phyloP scores from a whole-genome alignment of 30 jellyfish, hydroid and myxozoan species.

The Aurelia coerulea region DNA sequence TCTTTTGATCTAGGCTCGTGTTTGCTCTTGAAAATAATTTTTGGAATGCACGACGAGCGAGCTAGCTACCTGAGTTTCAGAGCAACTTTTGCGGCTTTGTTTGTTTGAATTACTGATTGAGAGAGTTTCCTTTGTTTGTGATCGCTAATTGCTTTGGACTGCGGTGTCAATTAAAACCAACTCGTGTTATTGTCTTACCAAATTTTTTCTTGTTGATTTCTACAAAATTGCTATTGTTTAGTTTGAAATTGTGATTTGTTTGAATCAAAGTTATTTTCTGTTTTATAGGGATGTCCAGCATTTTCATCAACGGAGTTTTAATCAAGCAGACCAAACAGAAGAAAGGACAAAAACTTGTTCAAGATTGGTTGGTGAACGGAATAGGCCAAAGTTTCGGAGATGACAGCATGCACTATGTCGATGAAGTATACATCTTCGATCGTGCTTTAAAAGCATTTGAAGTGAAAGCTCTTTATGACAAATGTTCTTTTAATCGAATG shows the following conservation, averaged over 20 bases:
- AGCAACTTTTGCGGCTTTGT: no score
- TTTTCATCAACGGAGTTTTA: constrained; percentile 88
- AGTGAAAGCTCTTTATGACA: constrained; percentile 63
- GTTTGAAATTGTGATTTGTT: neutral
- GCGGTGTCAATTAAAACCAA: no score
- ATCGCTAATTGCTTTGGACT: no score
- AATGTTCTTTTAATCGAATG: constrained; percentile 94
- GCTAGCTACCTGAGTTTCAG: no score
- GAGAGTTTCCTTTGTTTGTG: no score
- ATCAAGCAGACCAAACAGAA: constrained; percentile 71
- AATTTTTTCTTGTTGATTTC: no score
- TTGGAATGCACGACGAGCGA: no score
- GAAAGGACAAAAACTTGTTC: constrained; percentile 80
- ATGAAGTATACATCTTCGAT: constrained; percentile 79
- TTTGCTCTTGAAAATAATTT: no score
- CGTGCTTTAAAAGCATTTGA: constrained; percentile 87
- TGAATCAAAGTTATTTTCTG: neutral
- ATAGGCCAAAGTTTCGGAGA: constrained; percentile 89
- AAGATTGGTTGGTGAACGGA: constrained; percentile 96
- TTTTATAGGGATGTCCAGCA: constrained; percentile 79
- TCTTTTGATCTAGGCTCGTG: no score
- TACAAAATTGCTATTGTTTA: no score
- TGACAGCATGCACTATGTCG: constrained; percentile 94
- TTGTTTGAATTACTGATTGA: no score
- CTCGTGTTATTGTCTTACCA: no score